Evolutionary conservation across 92 coral and sea anemone species (phyloP), one percentile per base, ranked within the genome.

Genomic region (Phenganax stokvisi): DNA sequence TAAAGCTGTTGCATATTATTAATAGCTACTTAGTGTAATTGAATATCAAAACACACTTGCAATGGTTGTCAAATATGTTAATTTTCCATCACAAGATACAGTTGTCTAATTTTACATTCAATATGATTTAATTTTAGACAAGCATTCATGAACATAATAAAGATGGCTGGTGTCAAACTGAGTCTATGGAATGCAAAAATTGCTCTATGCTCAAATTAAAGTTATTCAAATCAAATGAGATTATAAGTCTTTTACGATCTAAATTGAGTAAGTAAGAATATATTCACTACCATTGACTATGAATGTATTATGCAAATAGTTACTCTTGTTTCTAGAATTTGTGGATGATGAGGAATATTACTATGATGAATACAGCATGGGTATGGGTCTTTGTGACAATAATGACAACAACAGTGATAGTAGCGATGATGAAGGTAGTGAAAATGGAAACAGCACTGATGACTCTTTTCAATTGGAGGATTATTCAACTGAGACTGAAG

Each of bases 271-370:
- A 51, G 67, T 12, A 6, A 61, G 11, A 61, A 28, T 61, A 12
- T 61, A 61, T 61, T 61, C 67, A 61, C 9, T 6, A 61, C 20
- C 67, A 61, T 61, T 3, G 2, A 28, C 15, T 6, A 61, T 28
- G 15, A 61, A 6, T 61, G 0, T 6, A 61, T 61, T 61, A 61
- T 12, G 67, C 67, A 6, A 6, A 3, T 61, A 61, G 4, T 61
- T 61, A 61, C 74, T 69, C 30, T 69, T 69, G 10, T 9, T 69
- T 30, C 13, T 30, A 9, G 27, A 69, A 6, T 69, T 16, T 17
- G 64, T 66, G 62, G 71, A 79, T 64, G 9, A 64, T 17, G 75
- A 67, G 47, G 64, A 25, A 37, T 17, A 53, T 80, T 52, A 67
- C 54, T 29, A 79, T 15, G 60, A 65, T 54, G 10, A 60, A n/a